Base-by-base conservation (phyloP, 2,113 vertebrate genomes). In the Alethe diademata region DNA sequence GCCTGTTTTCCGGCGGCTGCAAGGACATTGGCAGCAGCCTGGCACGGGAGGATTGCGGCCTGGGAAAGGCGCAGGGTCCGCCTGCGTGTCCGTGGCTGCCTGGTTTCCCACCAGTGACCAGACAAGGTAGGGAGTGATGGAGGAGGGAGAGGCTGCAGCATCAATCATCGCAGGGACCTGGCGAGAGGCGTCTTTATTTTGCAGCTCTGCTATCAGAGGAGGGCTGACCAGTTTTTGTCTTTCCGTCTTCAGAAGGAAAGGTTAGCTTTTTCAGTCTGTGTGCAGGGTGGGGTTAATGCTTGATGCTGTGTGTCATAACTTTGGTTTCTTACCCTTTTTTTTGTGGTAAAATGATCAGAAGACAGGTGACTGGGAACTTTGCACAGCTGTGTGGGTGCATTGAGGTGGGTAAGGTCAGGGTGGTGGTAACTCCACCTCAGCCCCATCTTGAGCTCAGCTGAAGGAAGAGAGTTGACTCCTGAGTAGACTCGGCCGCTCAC, bases 11-110 rank as follows among this genome's bases (percentile, higher is more conserved):
- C 97, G 97, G 97, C 97, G 98, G 97, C 97, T 98, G 98, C 99
- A 99, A 99, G 99, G 99, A 99, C 99, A 95, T 98, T 99, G 99
- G 99, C 99, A 99, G 98, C 98, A 88, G 98, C 97, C 98, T 95
- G 98, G 98, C 98, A 96, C 98, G 83, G 97, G 99, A 99, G 99
- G 98, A 98, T 98, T 99, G 97, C 85, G 98, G 98, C 97, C 97
- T 54, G 97, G 97, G 96, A 98, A 98, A 98, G 98, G 98, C 71
- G 40, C 64, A 96, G 93, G 95, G 75, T 89, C 74, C 19, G 28
- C 92, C 83, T 65, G 96, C 36, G 65, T 91, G 64, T 66, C 95
- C 78, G 90, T 81, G 97, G 95, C 97, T 91, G 96, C 97, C 96
- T 93, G 98, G 72, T 95, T 98, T 98, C 79, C 93, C 98, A 98